Evolutionary conservation across 2,113 vertebrate species (phyloP).

Genomic region (Tachycineta bicolor): DNA sequence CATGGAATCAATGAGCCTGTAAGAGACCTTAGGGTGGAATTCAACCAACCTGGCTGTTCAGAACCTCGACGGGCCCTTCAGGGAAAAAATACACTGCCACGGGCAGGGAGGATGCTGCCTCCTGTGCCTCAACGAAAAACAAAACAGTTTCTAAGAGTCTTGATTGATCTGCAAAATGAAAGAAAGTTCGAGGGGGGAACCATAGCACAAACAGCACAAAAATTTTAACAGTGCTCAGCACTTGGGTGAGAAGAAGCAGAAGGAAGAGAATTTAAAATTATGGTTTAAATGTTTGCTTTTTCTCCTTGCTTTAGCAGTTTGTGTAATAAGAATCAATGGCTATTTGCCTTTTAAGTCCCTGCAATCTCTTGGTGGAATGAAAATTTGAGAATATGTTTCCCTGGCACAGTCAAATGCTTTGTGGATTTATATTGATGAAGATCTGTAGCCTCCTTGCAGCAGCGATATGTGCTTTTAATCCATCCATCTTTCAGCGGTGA

Average conservation of each 20-base stretch:
- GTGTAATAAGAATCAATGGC: slow-evolving; percentile 23
- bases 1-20: neutral
- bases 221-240: neutral
- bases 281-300: slow-evolving; percentile 14
- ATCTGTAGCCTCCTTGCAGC: neutral
- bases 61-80: neutral
- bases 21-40: neutral
- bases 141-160: neutral
- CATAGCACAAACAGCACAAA: neutral
- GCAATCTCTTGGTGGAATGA: neutral
- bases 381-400: slow-evolving; percentile 14
- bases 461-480: slow-evolving; percentile 17
- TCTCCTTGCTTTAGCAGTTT: slow-evolving; percentile 17
- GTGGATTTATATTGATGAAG: slow-evolving; percentile 41
- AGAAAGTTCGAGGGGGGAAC: neutral
- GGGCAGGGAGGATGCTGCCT: neutral
- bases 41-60: neutral
- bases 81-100: neutral
- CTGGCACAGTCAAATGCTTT: neutral
- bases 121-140: neutral
- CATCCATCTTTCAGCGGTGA: slow-evolving; percentile 33
- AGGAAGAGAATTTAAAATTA: slow-evolving; percentile 7
- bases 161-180: neutral
- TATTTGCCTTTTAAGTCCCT: slow-evolving; percentile 42
- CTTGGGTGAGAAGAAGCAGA: neutral